These are phyloP conservation scores for Prinia subflava DNA, from an alignment of 2,113 vertebrate genomes.

Conservation along the genomic window DNA sequence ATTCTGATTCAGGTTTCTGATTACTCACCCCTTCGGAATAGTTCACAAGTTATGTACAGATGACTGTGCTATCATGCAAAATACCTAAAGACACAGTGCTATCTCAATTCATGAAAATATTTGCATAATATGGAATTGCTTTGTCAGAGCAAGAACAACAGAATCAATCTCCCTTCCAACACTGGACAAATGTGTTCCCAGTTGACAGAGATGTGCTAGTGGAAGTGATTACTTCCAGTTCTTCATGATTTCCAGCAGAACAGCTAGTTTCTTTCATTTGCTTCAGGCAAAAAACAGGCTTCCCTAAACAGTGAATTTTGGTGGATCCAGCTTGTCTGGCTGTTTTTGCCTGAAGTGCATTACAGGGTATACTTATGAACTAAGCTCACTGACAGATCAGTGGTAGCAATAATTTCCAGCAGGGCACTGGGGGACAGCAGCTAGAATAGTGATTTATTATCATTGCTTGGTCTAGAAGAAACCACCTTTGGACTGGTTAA, in stretches of 20 bases:
- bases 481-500: neutral
- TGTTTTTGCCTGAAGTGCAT: neutral
- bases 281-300: slow-evolving; percentile 31
- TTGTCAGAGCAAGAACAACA: neutral
- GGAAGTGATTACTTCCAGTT: neutral
- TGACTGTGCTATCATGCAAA: neutral
- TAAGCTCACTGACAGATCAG: neutral
- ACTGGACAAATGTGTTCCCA: neutral
- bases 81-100: neutral
- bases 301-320: neutral
- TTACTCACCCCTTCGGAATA: accelerated
- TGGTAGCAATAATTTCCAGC: neutral
- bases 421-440: neutral
- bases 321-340: neutral
- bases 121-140: neutral
- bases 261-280: neutral
- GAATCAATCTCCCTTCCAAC: neutral
- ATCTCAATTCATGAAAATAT: neutral
- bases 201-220: neutral
- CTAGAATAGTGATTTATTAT: neutral
- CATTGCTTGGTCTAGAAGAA: neutral
- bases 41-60: neutral
- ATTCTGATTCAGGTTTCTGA: neutral
- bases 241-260: neutral
- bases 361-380: neutral